A percentile compares a stretch with the other conserved stretches of the same genome.
These are phyloP conservation scores for Lithobius niger DNA, from an alignment of 1,140 invertebrate species.

Conservation along the genomic window DNA sequence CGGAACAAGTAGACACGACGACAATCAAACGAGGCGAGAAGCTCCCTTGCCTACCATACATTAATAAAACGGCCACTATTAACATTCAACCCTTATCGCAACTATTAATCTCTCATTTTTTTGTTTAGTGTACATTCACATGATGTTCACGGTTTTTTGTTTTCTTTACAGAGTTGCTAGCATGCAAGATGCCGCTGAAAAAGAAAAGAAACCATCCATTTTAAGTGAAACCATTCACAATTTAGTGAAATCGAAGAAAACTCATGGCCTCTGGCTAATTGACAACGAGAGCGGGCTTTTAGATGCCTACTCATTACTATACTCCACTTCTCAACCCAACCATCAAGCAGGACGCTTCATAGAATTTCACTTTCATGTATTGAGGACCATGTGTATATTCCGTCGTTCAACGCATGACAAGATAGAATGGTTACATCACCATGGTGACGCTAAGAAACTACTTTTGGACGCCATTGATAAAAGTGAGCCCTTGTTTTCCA, in stretches of 20 bases:
- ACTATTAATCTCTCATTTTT: too few relatives aligned
- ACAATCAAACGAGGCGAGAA: too few relatives aligned
- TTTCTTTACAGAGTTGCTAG: slow-evolving; percentile 29
- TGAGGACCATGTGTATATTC: slow-evolving; percentile 32
- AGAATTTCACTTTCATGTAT: slow-evolving; percentile 29
- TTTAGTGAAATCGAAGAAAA: slow-evolving; percentile 25
- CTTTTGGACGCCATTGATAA: slow-evolving; percentile 16
- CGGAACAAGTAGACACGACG: too few relatives aligned
- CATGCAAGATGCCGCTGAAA: slow-evolving; percentile 34
- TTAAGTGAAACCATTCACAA: slow-evolving; percentile 33
- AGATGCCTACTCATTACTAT: slow-evolving; percentile 32
- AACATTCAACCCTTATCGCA: too few relatives aligned
- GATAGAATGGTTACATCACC: slow-evolving; percentile 16
- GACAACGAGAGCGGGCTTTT: slow-evolving; percentile 36
- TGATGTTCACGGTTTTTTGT: too few relatives aligned
- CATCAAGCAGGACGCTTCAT: slow-evolving; percentile 21
- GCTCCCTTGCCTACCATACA: too few relatives aligned
- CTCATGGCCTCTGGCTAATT: slow-evolving; percentile 31
- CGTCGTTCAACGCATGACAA: slow-evolving; percentile 25
- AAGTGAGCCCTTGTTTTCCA: slow-evolving; percentile 19
- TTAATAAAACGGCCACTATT: too few relatives aligned
- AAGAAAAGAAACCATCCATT: slow-evolving; percentile 27
- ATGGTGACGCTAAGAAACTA: slow-evolving; percentile 11
- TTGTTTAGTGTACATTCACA: too few relatives aligned
- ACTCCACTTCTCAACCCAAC: slow-evolving; percentile 16